phyloP scores from a whole-genome alignment of 2,888 invertebrate genomes.

The Lordiphosa fenestrarum region DNA sequence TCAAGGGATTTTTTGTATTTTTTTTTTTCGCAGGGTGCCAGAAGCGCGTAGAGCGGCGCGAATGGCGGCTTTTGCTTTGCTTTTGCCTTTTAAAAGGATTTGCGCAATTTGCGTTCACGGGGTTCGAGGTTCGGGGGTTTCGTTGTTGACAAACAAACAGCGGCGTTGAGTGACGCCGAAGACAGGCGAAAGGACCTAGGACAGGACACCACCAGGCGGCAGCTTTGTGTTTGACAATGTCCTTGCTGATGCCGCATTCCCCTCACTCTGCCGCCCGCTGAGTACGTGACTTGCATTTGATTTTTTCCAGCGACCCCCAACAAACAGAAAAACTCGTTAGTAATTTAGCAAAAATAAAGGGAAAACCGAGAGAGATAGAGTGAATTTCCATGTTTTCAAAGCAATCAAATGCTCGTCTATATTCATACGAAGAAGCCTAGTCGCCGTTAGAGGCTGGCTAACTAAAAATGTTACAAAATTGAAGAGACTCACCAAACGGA shows the following conservation, averaged over 20 bases:
- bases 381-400: constrained; percentile 44
- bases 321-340: constrained; percentile 67
- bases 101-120: constrained; percentile 73
- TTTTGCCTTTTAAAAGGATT: constrained; percentile 74
- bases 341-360: constrained; percentile 57
- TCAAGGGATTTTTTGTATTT: not conserved
- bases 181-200: constrained; percentile 53
- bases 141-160: constrained; percentile 73
- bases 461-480: constrained; percentile 40
- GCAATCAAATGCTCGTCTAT: constrained; percentile 70
- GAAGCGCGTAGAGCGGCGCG: constrained; percentile 49
- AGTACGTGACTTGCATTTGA: constrained; percentile 71
- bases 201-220: constrained; percentile 33
- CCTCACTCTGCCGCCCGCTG: constrained; percentile 24
- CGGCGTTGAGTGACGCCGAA: constrained; percentile 66
- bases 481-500: not conserved
- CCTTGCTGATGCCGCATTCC: constrained; percentile 65
- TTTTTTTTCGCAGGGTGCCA: constrained; percentile 9
- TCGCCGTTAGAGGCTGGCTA: constrained; percentile 30
- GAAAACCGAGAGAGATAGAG: constrained; percentile 18
- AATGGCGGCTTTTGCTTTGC: constrained; percentile 39
- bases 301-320: constrained; percentile 22
- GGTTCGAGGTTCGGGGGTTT: constrained; percentile 22
- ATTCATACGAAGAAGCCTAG: constrained; percentile 48
- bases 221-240: constrained; percentile 71